Conservation (phyloP, 1,140 invertebrate species). For the Heliconius hewitsoni region DNA sequence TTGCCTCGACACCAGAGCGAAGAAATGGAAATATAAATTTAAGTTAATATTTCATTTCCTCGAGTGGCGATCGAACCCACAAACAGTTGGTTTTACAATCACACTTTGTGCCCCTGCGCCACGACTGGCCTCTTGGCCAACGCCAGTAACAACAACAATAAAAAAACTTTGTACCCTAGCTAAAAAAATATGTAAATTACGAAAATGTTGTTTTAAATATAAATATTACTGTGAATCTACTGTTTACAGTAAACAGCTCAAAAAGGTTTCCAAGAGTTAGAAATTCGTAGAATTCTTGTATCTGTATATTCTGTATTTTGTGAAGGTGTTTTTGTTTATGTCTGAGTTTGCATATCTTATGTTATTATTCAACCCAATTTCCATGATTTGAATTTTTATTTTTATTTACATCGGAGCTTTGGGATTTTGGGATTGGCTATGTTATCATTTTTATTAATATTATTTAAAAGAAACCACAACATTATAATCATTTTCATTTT, state of each 20-base stretch:
- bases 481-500: too few relatives aligned
- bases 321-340: not conserved
- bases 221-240: constrained; percentile 1
- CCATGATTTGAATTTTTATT: not conserved
- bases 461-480: too few relatives aligned
- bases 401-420: not conserved
- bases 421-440: not conserved
- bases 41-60: too few relatives aligned
- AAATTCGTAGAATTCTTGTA: not conserved
- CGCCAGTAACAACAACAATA: too few relatives aligned
- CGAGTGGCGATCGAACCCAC: too few relatives aligned
- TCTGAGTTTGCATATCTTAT: not conserved
- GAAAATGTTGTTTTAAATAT: not conserved
- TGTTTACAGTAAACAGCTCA: not conserved
- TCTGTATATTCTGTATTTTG: not conserved
- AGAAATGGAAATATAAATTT: too few relatives aligned
- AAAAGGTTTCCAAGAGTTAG: not conserved
- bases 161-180: too few relatives aligned
- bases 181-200: not conserved
- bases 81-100: too few relatives aligned
- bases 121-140: too few relatives aligned
- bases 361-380: constrained; percentile 10
- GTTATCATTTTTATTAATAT: not conserved
- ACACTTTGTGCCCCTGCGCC: too few relatives aligned
- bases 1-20: too few relatives aligned